Conservation (phyloP, 2,888 invertebrate genomes). For the Ornithoptera priamus region DNA sequence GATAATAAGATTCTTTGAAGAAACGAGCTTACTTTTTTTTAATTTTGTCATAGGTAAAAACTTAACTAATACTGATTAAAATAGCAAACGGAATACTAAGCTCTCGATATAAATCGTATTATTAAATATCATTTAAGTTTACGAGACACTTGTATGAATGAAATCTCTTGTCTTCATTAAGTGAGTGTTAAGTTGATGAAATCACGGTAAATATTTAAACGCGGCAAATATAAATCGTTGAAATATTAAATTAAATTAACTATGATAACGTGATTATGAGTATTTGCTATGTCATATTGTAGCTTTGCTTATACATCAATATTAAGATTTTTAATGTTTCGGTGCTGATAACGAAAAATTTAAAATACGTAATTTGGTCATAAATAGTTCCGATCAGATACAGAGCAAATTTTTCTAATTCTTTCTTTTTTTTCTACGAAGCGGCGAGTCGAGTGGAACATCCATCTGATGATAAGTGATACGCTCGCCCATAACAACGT, state of each 20-base stretch:
- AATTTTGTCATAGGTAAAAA: not conserved
- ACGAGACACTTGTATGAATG: constrained; percentile 4
- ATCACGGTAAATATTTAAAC: not conserved
- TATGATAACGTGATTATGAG: not conserved
- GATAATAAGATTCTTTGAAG: too few species aligned
- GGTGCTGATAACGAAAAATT: not conserved
- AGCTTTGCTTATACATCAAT: not conserved
- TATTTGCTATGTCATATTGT: not conserved
- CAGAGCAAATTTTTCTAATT: too few species aligned
- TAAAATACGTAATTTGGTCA: not conserved
- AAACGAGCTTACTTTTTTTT: not conserved
- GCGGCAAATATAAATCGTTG: not conserved
- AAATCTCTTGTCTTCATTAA: not conserved
- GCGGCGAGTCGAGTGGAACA: too few species aligned
- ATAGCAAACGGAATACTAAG: not conserved
- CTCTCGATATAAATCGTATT: not conserved
- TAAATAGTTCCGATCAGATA: too few species aligned
- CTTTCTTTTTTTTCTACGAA: too few species aligned
- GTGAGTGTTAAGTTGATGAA: constrained; percentile 7
- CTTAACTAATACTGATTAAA: not conserved
- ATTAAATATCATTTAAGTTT: constrained; percentile 7
- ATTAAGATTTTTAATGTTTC: not conserved
- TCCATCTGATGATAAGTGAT: too few species aligned
- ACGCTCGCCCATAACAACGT: too few species aligned
- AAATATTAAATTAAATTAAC: not conserved